Base-by-base conservation (phyloP, 2,797 vertebrate species). In the Lycodopsis pacificus region DNA sequence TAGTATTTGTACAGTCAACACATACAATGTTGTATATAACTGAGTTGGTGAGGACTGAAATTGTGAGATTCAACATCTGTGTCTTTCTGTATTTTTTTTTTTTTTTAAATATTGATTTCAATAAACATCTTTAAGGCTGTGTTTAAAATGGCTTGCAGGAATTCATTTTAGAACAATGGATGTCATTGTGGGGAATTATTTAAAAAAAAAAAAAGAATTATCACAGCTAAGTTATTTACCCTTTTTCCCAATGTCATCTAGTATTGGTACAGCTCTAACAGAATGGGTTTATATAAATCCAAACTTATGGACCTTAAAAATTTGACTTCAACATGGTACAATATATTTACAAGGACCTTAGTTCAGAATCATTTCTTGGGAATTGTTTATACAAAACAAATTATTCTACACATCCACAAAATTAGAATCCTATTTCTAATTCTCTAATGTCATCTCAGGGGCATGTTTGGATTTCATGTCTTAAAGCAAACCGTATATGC, bases 11-110 rank as follows among this genome's bases (percentile, higher is more conserved):
- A 76, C 59, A 83, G 65, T 65, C 42, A 77, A 22, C 61, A 49
- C 34, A 15, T 59, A 53, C 34, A 76, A 77, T 68, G 51, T 59
- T 89, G 80, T 89, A 85, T 71, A 89, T 90, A 89, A 84, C 62
- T 58, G n/a, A 76, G 30, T 65, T 67, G 30, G 12, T 58, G 49
- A 82, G 34, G 62, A 64, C 44, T 76, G 3, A 20, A 51, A 15
- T 67, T 65, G 69, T 65, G 48, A 51, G 65, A 68, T 67, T 74
- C 4, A 68, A 27, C n/a, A 44, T 64, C 48, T 76, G 15, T 32
- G 17, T 82, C 3, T 59, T 20, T 75, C 34, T 51, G 20, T 79
- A 10, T 25, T 49, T 82, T 79, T 62, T 34, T 82, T 79, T 65
- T 34, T 40, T 44, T 44, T 15, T 7, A 38, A 38, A 42, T 12